These are phyloP conservation scores for Sphenodon punctatus DNA, from an alignment of 2,797 vertebrate species.

Conservation along the genomic window DNA sequence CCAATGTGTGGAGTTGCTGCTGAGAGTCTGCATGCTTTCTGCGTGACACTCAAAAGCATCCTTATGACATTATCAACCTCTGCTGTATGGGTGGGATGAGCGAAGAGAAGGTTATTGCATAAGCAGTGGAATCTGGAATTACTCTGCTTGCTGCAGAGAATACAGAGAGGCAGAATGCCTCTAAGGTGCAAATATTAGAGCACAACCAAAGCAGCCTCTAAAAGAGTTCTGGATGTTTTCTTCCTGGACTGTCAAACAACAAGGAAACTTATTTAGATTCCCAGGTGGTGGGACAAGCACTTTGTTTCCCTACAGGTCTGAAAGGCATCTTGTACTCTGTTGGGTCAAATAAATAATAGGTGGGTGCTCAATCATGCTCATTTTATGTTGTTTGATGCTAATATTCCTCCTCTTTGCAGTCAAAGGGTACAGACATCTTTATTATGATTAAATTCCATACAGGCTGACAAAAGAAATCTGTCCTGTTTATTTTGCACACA, in stretches of 20 bases:
- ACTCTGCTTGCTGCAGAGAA: background rate
- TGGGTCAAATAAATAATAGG: background rate
- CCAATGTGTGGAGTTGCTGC: no score
- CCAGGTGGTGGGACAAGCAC: background rate
- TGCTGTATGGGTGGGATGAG: background rate
- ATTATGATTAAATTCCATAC: background rate
- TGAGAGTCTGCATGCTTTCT: no score
- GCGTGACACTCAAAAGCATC: no score
- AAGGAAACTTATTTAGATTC: background rate
- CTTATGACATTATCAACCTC: background rate
- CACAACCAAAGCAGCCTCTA: background rate
- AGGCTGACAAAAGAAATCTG: no score
- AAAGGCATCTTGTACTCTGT: background rate
- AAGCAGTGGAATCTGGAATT: background rate
- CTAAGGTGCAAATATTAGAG: background rate
- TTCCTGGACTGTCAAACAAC: background rate
- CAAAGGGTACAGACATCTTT: background rate
- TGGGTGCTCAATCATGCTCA: rapidly evolving
- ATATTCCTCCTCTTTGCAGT: background rate
- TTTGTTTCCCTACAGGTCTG: slow-evolving; percentile 1
- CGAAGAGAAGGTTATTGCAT: background rate
- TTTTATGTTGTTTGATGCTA: background rate
- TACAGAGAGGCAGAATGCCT: background rate
- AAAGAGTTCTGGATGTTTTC: background rate
- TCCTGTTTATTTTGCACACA: no score